Conservation (phyloP, 2,888 invertebrate species). For the Oxytorus armatus region DNA sequence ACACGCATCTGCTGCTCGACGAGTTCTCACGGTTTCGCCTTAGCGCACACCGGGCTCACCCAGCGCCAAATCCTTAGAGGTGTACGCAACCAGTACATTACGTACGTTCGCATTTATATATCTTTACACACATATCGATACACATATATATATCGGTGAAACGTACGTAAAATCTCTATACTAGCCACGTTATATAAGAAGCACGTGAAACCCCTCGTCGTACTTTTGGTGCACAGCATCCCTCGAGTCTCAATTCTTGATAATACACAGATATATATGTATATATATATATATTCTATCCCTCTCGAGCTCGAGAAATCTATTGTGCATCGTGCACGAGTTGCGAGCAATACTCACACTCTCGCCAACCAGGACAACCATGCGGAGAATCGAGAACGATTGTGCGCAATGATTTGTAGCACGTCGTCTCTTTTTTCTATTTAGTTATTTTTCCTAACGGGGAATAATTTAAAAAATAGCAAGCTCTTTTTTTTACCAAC, state of each 20-base stretch:
- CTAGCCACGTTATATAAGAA: slow-evolving; percentile 19
- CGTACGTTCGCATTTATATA: neutral
- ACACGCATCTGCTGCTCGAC: slow-evolving; percentile 73
- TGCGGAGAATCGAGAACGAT: slow-evolving; percentile 1
- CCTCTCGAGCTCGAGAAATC: neutral
- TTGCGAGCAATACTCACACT: slow-evolving; percentile 1
- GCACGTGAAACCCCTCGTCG: slow-evolving; percentile 33
- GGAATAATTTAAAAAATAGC: neutral
- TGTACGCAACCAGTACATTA: slow-evolving; percentile 38
- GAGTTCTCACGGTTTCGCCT: slow-evolving; percentile 75
- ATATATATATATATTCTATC: neutral
- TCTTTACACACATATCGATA: neutral
- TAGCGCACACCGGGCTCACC: slow-evolving; percentile 61
- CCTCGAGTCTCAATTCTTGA: slow-evolving; percentile 13
- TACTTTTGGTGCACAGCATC: slow-evolving; percentile 48
- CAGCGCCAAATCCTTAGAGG: slow-evolving; percentile 49
- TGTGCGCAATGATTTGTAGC: slow-evolving; percentile 28
- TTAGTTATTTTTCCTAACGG: slow-evolving; percentile 4
- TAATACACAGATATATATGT: too few relatives aligned
- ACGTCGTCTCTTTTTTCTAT: neutral
- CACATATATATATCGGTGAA: neutral
- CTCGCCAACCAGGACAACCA: neutral
- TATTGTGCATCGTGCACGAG: slow-evolving; percentile 16
- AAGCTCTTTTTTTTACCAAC: neutral
- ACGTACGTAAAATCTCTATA: neutral